Evolutionary conservation across 1,140 invertebrate genomes (phyloP).

Genomic region (Homalodisca vitripennis): DNA sequence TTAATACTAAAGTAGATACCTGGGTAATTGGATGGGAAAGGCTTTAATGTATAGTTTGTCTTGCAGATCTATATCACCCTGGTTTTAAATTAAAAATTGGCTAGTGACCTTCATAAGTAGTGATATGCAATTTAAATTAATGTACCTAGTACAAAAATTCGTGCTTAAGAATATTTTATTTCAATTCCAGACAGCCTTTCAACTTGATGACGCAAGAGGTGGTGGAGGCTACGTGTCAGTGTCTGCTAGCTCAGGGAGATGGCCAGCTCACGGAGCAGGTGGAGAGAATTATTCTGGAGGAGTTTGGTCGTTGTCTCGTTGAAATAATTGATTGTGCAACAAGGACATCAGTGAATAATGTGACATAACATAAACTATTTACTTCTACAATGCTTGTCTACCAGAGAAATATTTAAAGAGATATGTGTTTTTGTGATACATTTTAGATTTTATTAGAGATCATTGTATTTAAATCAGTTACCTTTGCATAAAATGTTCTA

Average conservation of each 20-base stretch:
- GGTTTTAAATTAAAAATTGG: too few relatives aligned
- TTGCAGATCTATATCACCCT: too few relatives aligned
- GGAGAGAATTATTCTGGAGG: constrained; percentile 86
- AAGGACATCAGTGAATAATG: constrained; percentile 43
- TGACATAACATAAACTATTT: constrained; percentile 24
- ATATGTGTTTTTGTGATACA: too few relatives aligned
- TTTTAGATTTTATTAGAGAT: too few relatives aligned
- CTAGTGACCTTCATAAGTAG: too few relatives aligned
- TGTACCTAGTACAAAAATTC: not conserved
- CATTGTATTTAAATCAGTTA: too few relatives aligned
- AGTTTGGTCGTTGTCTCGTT: constrained; percentile 91
- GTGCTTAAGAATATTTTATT: not conserved
- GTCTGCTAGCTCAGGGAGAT: constrained; percentile 78
- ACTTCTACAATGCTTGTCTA: too few relatives aligned
- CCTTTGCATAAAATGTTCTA: too few relatives aligned
- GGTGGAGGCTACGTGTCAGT: constrained; percentile 93
- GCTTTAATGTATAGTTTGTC: too few relatives aligned
- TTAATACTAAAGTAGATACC: too few relatives aligned
- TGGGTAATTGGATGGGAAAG: too few relatives aligned
- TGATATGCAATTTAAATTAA: not conserved
- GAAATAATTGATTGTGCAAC: constrained; percentile 84
- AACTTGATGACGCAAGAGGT: constrained; percentile 91
- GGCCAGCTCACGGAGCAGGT: constrained; percentile 57
- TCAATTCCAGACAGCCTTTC: constrained; percentile 62
- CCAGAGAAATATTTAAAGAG: too few relatives aligned